Percentiles rank a stretch among this genome's conserved stretches.
These are phyloP conservation scores for Lasioglossum lativentre DNA, from an alignment of 2,888 invertebrate species.

Conservation along the genomic window DNA sequence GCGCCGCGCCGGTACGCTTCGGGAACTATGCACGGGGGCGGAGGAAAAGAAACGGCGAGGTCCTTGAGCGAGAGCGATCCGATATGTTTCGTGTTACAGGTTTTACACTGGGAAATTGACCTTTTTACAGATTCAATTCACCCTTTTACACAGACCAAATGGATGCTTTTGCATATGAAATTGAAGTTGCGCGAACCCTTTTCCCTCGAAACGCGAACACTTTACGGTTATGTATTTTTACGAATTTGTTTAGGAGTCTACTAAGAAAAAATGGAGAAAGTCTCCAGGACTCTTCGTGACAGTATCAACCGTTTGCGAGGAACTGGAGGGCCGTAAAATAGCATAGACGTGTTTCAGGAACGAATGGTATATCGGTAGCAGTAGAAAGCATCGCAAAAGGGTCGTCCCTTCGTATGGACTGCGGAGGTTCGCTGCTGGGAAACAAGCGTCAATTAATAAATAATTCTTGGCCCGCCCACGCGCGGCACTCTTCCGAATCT, in stretches of 20 bases:
- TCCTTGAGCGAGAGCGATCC: conserved; percentile 7
- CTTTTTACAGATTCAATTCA: background rate
- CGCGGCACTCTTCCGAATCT: conserved; percentile 10
- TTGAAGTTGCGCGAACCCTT: no score
- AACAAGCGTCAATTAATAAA: conserved; percentile 12
- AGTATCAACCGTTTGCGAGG: background rate
- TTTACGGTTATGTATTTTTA: no score
- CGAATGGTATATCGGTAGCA: background rate
- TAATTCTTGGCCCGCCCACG: background rate
- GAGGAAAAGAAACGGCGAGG: conserved; percentile 5
- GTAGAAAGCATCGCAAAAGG: background rate
- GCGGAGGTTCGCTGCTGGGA: background rate
- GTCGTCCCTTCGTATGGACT: background rate
- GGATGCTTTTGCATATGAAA: background rate
- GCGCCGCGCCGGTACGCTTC: conserved; percentile 9
- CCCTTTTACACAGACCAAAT: background rate
- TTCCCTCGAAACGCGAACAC: no score
- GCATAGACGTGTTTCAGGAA: background rate
- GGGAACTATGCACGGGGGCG: conserved; percentile 18
- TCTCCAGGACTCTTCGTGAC: no score
- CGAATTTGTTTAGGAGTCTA: no score
- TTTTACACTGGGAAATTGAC: background rate
- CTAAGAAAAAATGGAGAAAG: no score
- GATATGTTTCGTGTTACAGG: background rate
- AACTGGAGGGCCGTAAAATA: background rate